Conservation (phyloP, 1,140 invertebrate genomes). For the Macrobrachium nipponense region DNA sequence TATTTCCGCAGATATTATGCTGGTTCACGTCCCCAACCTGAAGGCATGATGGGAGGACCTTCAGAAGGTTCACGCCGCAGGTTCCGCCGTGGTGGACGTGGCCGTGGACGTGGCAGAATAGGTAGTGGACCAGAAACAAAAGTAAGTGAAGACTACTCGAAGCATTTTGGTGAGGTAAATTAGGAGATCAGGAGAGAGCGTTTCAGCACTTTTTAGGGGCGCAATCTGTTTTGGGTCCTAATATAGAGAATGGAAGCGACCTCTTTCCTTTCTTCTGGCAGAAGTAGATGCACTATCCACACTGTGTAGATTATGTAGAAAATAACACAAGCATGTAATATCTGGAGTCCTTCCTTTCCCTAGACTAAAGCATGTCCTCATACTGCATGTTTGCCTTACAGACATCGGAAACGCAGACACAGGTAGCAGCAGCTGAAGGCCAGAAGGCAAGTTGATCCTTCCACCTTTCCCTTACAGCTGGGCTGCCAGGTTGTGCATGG, state of each 20-base stretch:
- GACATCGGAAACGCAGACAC: conserved; percentile 55
- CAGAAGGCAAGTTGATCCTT: conserved; percentile 57
- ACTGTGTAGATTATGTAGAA: conserved; percentile 61
- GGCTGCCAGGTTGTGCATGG: conserved; percentile 57
- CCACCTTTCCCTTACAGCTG: conserved; percentile 60
- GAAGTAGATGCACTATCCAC: conserved; percentile 59
- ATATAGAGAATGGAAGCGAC: conserved; percentile 44
- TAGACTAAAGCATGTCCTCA: conserved; percentile 61
- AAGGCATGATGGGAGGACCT: conserved; percentile 45
- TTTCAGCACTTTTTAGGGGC: background rate
- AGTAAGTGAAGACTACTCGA: conserved; percentile 18
- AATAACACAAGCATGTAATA: conserved; percentile 58
- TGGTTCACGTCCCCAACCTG: conserved; percentile 68
- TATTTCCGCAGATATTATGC: conserved; percentile 73
- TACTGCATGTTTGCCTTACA: conserved; percentile 61
- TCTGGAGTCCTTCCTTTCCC: conserved; percentile 54
- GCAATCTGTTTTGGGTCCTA: conserved; percentile 18
- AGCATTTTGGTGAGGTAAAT: background rate
- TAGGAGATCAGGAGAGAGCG: background rate
- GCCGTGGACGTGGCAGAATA: conserved; percentile 62
- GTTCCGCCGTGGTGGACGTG: conserved; percentile 61
- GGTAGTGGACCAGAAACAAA: conserved; percentile 53
- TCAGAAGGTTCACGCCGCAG: conserved; percentile 60
- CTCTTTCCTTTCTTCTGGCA: conserved; percentile 50
- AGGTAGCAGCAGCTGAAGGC: conserved; percentile 56